phyloP scores from a whole-genome alignment of 1,140 invertebrate genomes.

The Temnothorax curvispinosus region DNA sequence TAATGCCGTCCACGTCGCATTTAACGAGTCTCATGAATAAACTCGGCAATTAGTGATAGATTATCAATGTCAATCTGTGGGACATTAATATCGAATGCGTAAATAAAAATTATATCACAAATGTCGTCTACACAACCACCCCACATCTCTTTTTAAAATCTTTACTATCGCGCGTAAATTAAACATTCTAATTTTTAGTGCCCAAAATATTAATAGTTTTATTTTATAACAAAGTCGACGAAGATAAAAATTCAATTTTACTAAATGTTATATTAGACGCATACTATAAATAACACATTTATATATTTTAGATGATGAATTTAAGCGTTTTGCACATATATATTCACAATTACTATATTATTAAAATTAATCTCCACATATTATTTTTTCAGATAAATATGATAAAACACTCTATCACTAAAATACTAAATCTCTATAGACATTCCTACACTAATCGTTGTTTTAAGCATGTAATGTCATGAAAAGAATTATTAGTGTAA shows the following conservation, averaged over 20 bases:
- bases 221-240: neutral
- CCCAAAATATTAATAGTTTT: neutral
- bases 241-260: neutral
- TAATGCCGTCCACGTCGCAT: neutral
- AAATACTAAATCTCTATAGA: neutral
- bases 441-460: neutral
- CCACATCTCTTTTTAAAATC: neutral
- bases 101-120: neutral
- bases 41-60: slow-evolving; percentile 6
- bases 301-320: neutral
- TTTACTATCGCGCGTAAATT: neutral
- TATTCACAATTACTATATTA: neutral
- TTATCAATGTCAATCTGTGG: neutral
- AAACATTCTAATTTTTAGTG: neutral
- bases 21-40: slow-evolving; percentile 10
- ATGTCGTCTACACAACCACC: neutral
- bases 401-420: too few species aligned
- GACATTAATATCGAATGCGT: neutral
- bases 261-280: neutral
- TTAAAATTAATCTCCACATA: neutral
- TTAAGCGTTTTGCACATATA: neutral
- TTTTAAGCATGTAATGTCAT: neutral
- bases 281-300: neutral
- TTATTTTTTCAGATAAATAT: neutral
- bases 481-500: neutral